Evolutionary conservation across 2,888 invertebrate species (phyloP).

Genomic region (Glyphotaelius pellucidus): DNA sequence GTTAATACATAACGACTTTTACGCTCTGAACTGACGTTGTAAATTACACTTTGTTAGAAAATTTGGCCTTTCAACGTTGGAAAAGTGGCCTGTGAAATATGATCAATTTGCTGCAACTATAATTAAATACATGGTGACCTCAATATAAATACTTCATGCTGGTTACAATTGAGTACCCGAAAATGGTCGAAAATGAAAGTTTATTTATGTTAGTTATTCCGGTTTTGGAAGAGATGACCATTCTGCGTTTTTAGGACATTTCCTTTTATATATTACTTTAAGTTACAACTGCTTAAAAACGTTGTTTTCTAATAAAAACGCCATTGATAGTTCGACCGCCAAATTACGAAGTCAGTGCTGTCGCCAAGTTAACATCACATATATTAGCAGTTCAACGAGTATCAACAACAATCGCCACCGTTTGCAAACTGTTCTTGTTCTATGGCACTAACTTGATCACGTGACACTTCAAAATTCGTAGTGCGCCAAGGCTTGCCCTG

Average conservation of each 20-base stretch:
- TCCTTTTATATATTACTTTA: neutral
- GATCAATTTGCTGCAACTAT: neutral
- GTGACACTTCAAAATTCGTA: too few relatives aligned
- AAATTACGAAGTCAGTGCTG: too few relatives aligned
- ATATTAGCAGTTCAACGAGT: too few relatives aligned
- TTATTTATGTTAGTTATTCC: neutral
- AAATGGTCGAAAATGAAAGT: neutral
- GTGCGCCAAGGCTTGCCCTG: too few relatives aligned
- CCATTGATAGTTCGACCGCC: too few relatives aligned
- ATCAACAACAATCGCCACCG: too few relatives aligned
- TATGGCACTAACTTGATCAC: too few relatives aligned
- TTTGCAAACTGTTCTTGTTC: too few relatives aligned
- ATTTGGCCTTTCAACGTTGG: neutral
- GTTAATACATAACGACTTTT: neutral
- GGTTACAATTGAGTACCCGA: neutral
- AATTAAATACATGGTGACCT: slow-evolving; percentile 2
- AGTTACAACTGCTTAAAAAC: too few relatives aligned
- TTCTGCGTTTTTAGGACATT: neutral
- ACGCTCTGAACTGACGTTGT: neutral
- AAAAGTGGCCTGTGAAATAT: slow-evolving; percentile 22
- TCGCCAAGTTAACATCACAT: too few relatives aligned
- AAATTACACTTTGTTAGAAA: slow-evolving; percentile 5
- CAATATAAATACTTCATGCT: slow-evolving; percentile 2
- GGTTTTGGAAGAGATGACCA: neutral
- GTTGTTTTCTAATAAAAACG: too few relatives aligned